Evolutionary conservation across 1,140 invertebrate genomes (phyloP).

Genomic region (Adoxophyes honmai): DNA sequence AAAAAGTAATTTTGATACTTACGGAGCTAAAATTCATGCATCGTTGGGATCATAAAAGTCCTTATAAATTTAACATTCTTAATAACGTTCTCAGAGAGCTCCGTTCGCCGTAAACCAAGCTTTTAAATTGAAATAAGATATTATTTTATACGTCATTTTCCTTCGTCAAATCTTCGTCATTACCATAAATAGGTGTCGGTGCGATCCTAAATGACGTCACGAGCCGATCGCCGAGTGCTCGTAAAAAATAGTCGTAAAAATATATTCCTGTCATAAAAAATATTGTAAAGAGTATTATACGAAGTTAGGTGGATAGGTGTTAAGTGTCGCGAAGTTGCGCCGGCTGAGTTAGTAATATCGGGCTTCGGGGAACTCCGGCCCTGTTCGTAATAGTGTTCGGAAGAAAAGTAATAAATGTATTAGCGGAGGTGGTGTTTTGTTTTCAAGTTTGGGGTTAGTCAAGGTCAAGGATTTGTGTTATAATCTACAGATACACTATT

Average conservation of each 20-base stretch:
- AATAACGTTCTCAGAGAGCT: not conserved
- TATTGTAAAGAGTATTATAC: not conserved
- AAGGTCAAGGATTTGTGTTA: no score
- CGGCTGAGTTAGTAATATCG: conserved; percentile 1
- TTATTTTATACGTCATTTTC: conserved; percentile 2
- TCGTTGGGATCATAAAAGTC: no score
- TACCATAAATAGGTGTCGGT: conserved; percentile 8
- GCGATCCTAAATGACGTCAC: conserved; percentile 4
- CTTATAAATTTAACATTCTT: not conserved
- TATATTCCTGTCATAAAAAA: conserved; percentile 5
- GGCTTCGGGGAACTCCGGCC: not conserved
- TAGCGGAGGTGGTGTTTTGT: not conserved
- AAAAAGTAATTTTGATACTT: no score
- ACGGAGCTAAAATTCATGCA: no score
- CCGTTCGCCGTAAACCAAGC: not conserved
- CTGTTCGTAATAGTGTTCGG: not conserved
- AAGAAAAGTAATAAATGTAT: conserved; percentile 1
- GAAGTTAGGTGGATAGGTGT: not conserved
- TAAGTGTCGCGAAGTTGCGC: not conserved
- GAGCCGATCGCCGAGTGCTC: conserved; percentile 9
- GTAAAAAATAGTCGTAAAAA: not conserved
- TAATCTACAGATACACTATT: no score
- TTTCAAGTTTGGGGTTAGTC: not conserved
- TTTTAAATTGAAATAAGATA: not conserved
- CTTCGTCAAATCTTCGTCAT: not conserved